These are phyloP conservation scores for Acipenser transmontanus DNA, from an alignment of 2,797 vertebrate species.

Conservation along the genomic window DNA sequence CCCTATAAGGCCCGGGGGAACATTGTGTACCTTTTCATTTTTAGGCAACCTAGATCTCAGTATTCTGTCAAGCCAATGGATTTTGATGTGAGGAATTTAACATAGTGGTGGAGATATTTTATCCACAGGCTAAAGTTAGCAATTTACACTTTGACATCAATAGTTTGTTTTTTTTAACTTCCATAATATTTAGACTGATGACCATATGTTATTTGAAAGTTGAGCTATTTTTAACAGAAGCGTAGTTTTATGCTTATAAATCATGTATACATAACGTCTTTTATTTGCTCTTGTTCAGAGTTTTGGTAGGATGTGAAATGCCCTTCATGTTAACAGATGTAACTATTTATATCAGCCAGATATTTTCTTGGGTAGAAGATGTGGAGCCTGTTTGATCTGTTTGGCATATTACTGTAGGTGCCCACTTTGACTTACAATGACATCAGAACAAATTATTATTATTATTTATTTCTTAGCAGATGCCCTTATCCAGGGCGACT, in stretches of 20 bases:
- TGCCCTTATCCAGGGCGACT: too few species aligned
- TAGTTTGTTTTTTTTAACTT: slow-evolving; percentile 35
- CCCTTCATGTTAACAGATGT: slow-evolving; percentile 10
- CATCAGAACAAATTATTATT: too few species aligned
- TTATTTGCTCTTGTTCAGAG: slow-evolving; percentile 30
- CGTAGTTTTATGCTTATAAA: slow-evolving; percentile 38
- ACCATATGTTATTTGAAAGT: slow-evolving; percentile 30
- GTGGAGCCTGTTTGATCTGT: not conserved
- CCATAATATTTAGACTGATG: slow-evolving; percentile 46
- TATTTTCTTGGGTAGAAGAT: not conserved
- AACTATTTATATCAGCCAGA: not conserved
- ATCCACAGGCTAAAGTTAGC: slow-evolving; percentile 39
- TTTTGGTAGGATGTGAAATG: slow-evolving; percentile 38
- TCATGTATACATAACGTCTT: slow-evolving; percentile 31
- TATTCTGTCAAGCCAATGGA: slow-evolving; percentile 1
- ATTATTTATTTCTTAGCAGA: too few species aligned
- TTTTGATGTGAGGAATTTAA: slow-evolving; percentile 58
- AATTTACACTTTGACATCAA: slow-evolving; percentile 49
- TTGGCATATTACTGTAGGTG: too few species aligned
- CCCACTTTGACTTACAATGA: too few species aligned
- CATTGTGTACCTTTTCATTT: slow-evolving; percentile 4
- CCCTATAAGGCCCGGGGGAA: not conserved
- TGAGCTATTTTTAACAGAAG: slow-evolving; percentile 42
- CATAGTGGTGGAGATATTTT: slow-evolving; percentile 32
- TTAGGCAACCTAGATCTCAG: slow-evolving; percentile 3